phyloP scores from a whole-genome alignment of 2,888 invertebrate species.

The Eudemis profundana region DNA sequence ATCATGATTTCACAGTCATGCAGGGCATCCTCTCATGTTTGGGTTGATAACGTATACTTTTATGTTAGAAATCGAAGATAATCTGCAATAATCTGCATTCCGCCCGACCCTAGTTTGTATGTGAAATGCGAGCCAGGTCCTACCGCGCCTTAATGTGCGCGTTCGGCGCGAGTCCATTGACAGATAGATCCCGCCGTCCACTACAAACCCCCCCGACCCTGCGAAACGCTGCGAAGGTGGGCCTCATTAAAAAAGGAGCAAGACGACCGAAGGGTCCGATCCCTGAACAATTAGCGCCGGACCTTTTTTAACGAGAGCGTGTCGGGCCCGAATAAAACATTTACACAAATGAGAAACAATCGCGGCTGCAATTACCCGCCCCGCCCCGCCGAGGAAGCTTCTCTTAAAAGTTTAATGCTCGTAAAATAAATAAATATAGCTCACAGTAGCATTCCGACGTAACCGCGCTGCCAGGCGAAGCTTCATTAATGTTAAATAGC shows the following conservation, averaged over 20 bases:
- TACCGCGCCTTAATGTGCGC: constrained; percentile 63
- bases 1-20: too few species aligned
- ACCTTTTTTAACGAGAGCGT: constrained; percentile 55
- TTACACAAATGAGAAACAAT: constrained; percentile 55
- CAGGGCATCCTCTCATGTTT: too few species aligned
- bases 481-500: constrained; percentile 30
- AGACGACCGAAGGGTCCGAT: constrained; percentile 47
- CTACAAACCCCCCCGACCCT: background rate
- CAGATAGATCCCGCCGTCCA: constrained; percentile 58
- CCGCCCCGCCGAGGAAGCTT: constrained; percentile 21
- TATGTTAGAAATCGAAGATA: too few species aligned
- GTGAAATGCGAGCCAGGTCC: too few species aligned
- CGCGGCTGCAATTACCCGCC: constrained; percentile 42
- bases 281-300: constrained; percentile 55
- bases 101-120: too few species aligned
- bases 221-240: constrained; percentile 33
- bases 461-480: constrained; percentile 18
- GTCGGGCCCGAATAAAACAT: constrained; percentile 52
- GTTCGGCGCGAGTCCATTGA: constrained; percentile 68
- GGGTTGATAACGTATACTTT: too few species aligned
- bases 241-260: constrained; percentile 53
- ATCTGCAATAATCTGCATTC: too few species aligned
- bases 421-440: constrained; percentile 36
- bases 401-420: constrained; percentile 40
- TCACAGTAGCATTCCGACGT: constrained; percentile 7